A percentile compares a stretch with the other conserved stretches of the same genome.
Conservation (phyloP, 2,888 invertebrate genomes). For the Amiota communis region DNA sequence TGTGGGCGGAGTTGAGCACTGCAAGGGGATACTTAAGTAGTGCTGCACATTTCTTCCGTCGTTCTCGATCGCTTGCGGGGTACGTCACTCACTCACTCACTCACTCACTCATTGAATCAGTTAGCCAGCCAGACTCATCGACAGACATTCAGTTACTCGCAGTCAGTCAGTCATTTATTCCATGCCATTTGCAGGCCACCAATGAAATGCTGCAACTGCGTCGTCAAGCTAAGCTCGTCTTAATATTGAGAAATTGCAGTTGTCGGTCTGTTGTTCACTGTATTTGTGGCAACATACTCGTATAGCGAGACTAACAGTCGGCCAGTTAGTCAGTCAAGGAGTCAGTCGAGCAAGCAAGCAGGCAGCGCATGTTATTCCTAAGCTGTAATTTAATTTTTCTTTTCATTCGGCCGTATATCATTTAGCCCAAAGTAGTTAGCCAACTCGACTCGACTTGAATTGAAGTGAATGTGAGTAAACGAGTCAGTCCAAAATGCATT, state of each 20-base stretch:
- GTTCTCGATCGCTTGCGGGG: slow-evolving; percentile 49
- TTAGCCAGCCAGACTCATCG: slow-evolving; percentile 45
- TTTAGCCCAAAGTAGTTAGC: slow-evolving; percentile 27
- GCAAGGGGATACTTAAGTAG: slow-evolving; percentile 66
- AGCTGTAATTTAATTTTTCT: slow-evolving; percentile 30
- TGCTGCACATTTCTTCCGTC: slow-evolving; percentile 37
- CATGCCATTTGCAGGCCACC: slow-evolving; percentile 47
- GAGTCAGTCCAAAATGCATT: background rate
- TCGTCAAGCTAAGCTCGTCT: slow-evolving; percentile 11
- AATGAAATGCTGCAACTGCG: slow-evolving; percentile 48
- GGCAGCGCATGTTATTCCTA: slow-evolving; percentile 24
- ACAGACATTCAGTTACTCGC: slow-evolving; percentile 25
- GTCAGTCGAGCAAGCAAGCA: background rate
- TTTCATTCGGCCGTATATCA: slow-evolving; percentile 25
- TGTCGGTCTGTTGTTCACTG: too few species aligned
- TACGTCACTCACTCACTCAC: slow-evolving; percentile 49
- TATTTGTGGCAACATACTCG: too few species aligned
- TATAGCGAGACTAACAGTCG: background rate
- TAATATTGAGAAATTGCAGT: background rate
- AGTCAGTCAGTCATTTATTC: slow-evolving; percentile 28
- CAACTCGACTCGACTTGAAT: slow-evolving; percentile 5
- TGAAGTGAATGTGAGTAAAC: background rate
- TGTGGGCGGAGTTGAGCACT: slow-evolving; percentile 65
- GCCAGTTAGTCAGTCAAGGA: background rate
- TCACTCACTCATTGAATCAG: slow-evolving; percentile 33